Evolutionary conservation across 1,140 invertebrate genomes (phyloP).

Genomic region (Drosophila busckii): DNA sequence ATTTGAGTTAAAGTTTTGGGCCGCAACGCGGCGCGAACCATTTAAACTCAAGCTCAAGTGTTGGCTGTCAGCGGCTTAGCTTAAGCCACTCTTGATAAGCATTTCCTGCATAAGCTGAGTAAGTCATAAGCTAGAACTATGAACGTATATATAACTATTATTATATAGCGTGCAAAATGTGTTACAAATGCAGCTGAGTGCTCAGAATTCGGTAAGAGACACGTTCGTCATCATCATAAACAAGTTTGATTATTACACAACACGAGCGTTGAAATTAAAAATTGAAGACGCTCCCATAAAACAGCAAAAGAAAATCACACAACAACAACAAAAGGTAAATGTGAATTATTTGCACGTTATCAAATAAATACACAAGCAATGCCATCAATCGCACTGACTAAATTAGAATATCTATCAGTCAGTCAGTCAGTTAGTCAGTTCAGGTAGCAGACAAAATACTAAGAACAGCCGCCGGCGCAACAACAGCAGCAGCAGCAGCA

Average conservation of each 20-base stretch:
- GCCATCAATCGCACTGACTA: conserved; percentile 44
- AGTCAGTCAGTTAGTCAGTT: too few species aligned
- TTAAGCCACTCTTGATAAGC: not conserved
- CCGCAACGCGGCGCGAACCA: conserved; percentile 8
- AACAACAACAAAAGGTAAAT: conserved; percentile 1
- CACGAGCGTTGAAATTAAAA: conserved; percentile 71
- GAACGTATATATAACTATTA: too few species aligned
- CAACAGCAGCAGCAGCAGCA: too few species aligned
- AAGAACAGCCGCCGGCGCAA: too few species aligned
- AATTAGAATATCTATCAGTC: conserved; percentile 63
- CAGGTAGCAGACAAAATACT: too few species aligned
- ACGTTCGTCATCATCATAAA: conserved; percentile 68
- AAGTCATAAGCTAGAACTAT: too few species aligned
- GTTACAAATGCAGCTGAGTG: conserved; percentile 50
- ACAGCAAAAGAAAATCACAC: not conserved
- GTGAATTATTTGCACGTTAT: conserved; percentile 70
- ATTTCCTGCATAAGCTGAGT: too few species aligned
- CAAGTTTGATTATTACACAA: conserved; percentile 75
- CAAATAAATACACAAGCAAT: conserved; percentile 56
- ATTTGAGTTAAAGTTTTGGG: conserved; percentile 44
- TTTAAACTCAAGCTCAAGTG: too few species aligned
- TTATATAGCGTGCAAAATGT: conserved; percentile 34
- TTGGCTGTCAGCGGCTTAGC: not conserved
- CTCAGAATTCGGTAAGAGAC: conserved; percentile 68
- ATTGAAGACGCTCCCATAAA: conserved; percentile 45